Evolutionary conservation across 2,113 vertebrate species (phyloP).

Genomic region (Chaetodon auriga): DNA sequence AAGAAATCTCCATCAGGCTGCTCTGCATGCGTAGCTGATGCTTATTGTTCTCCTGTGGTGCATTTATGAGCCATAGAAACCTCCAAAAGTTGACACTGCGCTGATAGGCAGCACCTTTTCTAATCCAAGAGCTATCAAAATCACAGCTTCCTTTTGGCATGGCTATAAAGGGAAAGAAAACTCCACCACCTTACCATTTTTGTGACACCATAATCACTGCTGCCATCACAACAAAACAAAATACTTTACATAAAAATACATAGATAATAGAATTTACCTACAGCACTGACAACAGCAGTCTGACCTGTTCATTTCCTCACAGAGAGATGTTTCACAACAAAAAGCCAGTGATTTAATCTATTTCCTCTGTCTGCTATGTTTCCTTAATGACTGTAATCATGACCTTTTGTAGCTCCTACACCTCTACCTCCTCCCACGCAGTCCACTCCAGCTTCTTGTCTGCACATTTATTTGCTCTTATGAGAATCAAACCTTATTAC

Average conservation of each 20-base stretch:
- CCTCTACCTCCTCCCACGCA: constrained; percentile 38
- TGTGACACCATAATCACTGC: not conserved
- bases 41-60: constrained; percentile 32
- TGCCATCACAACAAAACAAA: not conserved
- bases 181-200: not conserved
- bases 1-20: constrained; percentile 6
- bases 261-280: not conserved
- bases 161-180: not conserved
- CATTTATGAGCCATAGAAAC: constrained; percentile 19
- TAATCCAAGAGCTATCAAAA: not conserved
- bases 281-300: not conserved
- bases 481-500: constrained; percentile 65
- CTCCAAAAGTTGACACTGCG: not conserved
- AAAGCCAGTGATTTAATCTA: constrained; percentile 43
- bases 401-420: constrained; percentile 58
- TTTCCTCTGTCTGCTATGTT: constrained; percentile 44
- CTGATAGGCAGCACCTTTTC: not conserved
- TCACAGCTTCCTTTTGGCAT: not conserved
- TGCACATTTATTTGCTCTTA: constrained; percentile 67
- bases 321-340: constrained; percentile 16
- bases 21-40: constrained; percentile 11
- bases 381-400: constrained; percentile 62
- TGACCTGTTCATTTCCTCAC: constrained; percentile 35
- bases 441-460: constrained; percentile 52
- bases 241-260: not conserved